These are phyloP conservation scores for Lasioglossum pauxillum DNA, from an alignment of 2,888 invertebrate genomes.

Conservation along the genomic window DNA sequence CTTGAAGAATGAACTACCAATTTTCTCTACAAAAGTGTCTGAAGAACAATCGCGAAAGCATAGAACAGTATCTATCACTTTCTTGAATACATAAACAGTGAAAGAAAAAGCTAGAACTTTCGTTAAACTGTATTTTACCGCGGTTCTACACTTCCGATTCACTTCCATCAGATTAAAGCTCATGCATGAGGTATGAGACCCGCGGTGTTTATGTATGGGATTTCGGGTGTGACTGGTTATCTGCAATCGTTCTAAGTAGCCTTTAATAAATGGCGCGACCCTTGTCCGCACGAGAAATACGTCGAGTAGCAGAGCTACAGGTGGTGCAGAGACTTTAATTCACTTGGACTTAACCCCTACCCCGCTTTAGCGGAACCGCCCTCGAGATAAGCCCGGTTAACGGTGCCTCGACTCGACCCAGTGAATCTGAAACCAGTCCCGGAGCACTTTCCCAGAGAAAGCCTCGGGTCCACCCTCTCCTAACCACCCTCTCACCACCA, in stretches of 20 bases:
- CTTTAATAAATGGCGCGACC: constrained; percentile 4
- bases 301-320: constrained; percentile 68
- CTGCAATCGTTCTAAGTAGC: constrained; percentile 13
- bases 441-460: constrained; percentile 60
- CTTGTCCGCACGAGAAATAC: constrained; percentile 13
- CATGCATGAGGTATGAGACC: not conserved
- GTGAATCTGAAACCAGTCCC: constrained; percentile 67
- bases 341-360: constrained; percentile 64
- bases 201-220: not conserved
- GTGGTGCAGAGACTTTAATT: constrained; percentile 74
- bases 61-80: not conserved
- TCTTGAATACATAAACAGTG: not conserved
- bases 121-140: not conserved
- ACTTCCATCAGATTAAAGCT: not conserved
- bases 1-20: not conserved
- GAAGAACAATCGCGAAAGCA: not conserved
- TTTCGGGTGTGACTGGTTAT: not conserved
- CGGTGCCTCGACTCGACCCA: constrained; percentile 63
- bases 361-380: constrained; percentile 34
- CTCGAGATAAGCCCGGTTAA: constrained; percentile 69
- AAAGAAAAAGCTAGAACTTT: not conserved
- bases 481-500: constrained; percentile 22
- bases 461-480: constrained; percentile 37
- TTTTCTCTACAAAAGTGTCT: not conserved
- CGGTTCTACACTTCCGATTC: not conserved